These are phyloP conservation scores for Phragmatobia fuliginosa DNA, from an alignment of 2,888 invertebrate species.

Conservation along the genomic window DNA sequence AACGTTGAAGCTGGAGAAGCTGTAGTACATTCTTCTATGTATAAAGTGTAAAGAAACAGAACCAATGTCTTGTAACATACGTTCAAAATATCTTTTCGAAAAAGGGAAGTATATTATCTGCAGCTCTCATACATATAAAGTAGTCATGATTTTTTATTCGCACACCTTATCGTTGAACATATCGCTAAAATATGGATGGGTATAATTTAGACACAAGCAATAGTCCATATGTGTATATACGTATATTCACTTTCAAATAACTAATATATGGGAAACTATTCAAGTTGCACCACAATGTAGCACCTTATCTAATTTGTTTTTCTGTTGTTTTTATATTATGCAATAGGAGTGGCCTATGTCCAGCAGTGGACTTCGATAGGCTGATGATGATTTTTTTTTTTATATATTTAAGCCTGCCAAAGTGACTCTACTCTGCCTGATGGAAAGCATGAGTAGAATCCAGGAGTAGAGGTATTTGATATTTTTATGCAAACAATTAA, in stretches of 20 bases:
- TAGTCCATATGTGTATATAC: not conserved
- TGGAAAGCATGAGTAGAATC: too few species aligned
- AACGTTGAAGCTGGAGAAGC: too few species aligned
- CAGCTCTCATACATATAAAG: not conserved
- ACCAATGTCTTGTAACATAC: not conserved
- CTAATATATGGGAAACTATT: not conserved
- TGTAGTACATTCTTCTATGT: not conserved
- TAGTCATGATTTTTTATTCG: slow-evolving; percentile 2
- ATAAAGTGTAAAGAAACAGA: not conserved
- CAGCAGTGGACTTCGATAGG: too few species aligned
- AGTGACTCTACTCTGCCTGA: too few species aligned
- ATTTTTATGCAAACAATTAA: too few species aligned
- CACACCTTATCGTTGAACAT: not conserved
- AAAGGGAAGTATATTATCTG: not conserved
- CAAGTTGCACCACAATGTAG: not conserved
- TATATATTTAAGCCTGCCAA: too few species aligned
- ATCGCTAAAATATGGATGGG: not conserved
- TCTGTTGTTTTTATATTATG: too few species aligned
- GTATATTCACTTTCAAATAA: not conserved
- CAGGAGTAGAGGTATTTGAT: too few species aligned
- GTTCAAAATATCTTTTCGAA: not conserved
- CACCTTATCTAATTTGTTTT: not conserved
- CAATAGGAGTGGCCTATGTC: too few species aligned
- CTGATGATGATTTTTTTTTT: too few species aligned
- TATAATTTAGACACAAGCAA: slow-evolving; percentile 4